A percentile compares a stretch with the other conserved stretches of the same genome.
phyloP scores from a whole-genome alignment of 2,113 vertebrate species.

The Erythrocercus mccallii region DNA sequence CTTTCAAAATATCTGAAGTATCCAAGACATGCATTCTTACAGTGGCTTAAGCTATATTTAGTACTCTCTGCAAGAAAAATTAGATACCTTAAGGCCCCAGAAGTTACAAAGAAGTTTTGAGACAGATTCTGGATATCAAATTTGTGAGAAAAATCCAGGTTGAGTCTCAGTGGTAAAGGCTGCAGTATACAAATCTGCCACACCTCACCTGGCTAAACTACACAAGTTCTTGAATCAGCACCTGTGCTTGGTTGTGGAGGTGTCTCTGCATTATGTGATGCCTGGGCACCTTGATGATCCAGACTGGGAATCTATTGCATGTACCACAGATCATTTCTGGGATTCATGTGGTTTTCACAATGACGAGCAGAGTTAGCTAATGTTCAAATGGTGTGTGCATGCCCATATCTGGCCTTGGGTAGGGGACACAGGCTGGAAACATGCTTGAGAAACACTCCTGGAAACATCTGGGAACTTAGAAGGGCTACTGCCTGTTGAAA shows the following conservation, averaged over 20 bases:
- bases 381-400: neutral
- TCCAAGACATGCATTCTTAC: neutral
- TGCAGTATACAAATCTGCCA: neutral
- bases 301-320: neutral
- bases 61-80: neutral
- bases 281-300: neutral
- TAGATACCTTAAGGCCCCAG: neutral
- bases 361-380: neutral
- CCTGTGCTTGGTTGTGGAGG: neutral
- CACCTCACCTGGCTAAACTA: neutral
- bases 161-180: neutral
- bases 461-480: neutral
- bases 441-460: neutral
- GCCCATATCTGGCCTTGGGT: neutral
- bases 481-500: neutral
- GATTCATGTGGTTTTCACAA: neutral
- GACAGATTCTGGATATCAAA: neutral
- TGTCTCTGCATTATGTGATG: accelerated
- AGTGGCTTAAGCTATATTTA: neutral
- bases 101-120: neutral
- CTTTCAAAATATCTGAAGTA: neutral
- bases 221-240: neutral
- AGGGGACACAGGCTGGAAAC: neutral
- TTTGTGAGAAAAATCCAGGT: neutral
- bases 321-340: neutral